Conservation (phyloP, 2,888 invertebrate species). For the Chaitophorus viminalis region DNA sequence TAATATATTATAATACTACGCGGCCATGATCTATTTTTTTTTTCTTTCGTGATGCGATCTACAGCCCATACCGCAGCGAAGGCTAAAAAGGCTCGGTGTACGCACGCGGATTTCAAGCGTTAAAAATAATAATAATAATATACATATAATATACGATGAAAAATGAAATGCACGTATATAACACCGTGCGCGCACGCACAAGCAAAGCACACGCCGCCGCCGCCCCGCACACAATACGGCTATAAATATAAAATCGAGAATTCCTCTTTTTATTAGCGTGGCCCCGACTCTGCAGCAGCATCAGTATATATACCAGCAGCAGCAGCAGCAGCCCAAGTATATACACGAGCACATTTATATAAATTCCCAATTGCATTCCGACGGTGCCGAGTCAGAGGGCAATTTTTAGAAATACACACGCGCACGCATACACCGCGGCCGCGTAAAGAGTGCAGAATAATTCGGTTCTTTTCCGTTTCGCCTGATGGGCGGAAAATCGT, state of each 20-base stretch:
- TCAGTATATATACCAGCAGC: too few relatives aligned
- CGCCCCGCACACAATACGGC: constrained; percentile 20
- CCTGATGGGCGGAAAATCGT: not conserved
- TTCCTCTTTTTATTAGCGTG: constrained; percentile 39
- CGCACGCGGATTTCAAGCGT: constrained; percentile 25
- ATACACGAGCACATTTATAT: not conserved
- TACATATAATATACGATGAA: too few relatives aligned
- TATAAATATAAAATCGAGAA: constrained; percentile 58
- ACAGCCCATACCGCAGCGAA: not conserved
- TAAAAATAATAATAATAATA: constrained; percentile 28
- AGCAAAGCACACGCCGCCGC: too few relatives aligned
- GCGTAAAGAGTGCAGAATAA: not conserved
- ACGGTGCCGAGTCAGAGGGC: constrained; percentile 36
- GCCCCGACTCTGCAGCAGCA: constrained; percentile 8
- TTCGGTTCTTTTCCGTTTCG: not conserved
- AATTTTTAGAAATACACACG: constrained; percentile 42
- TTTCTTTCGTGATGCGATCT: too few relatives aligned
- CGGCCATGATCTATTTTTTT: constrained; percentile 44
- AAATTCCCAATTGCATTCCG: constrained; percentile 44
- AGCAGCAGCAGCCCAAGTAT: not conserved
- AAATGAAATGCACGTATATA: not conserved
- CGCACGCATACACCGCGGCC: not conserved
- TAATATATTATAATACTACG: not conserved
- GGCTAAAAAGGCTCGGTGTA: not conserved
- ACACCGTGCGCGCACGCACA: not conserved